Evolutionary conservation across 2,888 invertebrate species (phyloP), one percentile per base, ranked within the genome.

Genomic region (Anthophora plumipes): DNA sequence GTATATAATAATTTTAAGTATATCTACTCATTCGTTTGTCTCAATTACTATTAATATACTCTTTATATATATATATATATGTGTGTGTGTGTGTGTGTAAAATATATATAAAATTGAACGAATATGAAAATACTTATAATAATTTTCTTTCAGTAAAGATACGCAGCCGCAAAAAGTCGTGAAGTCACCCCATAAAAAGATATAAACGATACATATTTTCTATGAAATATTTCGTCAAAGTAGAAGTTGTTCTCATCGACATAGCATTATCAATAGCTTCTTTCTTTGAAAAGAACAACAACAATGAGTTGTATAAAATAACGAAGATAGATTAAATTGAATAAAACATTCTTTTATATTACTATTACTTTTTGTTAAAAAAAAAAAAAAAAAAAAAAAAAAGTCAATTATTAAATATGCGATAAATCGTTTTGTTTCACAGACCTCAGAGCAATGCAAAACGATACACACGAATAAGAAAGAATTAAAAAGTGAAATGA

Each of bases 361-460:
- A n/a, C n/a, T n/a, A n/a, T 12, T 66, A 70, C 12, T 77, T 60
- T 46, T 64, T 17, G 14, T 41, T 77, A 41, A 77, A 67, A 80
- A n/a, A n/a, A n/a, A n/a, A n/a, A n/a, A n/a, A n/a, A n/a, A n/a
- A n/a, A n/a, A n/a, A n/a, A n/a, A n/a, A n/a, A n/a, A n/a, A n/a
- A n/a, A n/a, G n/a, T n/a, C n/a, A n/a, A 22, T 3, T 63, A 64
- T 59, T 75, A 25, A 63, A 52, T 64, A 57, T 20, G 31, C 22
- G 22, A 71, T 39, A 41, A 25, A 46, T 41, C 0, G 8, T 6
- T 60, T 41, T 55, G 48, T 20, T n/a, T 31, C n/a, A 52, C 31
- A 17, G 31, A 20, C 6, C 20, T 61, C 48, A 25, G 4, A 59
- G 12, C 31, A 52, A 67, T 79, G 52, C 22, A 50, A n/a, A 61